These are phyloP conservation scores for Dermolepida albohirtum DNA, from an alignment of 2,888 invertebrate genomes.

Conservation along the genomic window DNA sequence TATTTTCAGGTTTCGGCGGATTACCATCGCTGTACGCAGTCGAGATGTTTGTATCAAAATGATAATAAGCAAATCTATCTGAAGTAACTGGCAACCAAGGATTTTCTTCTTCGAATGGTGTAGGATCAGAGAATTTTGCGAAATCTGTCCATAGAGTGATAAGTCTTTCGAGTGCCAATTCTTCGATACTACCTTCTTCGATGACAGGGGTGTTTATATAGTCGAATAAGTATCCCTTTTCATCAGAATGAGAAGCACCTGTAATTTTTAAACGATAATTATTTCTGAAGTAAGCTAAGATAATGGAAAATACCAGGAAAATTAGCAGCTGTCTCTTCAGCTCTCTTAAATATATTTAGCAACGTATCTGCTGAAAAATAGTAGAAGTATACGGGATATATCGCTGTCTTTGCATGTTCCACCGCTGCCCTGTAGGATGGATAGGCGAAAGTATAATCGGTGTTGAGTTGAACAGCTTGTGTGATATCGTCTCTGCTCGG, in stretches of 20 bases:
- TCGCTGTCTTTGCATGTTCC: conserved; percentile 18
- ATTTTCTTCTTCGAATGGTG: conserved; percentile 41
- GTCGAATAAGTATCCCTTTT: conserved; percentile 29
- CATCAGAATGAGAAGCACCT: conserved; percentile 37
- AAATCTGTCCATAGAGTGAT: conserved; percentile 56
- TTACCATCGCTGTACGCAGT: conserved; percentile 42
- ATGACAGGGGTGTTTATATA: conserved; percentile 20
- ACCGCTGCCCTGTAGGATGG: conserved; percentile 28
- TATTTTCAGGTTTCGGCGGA: conserved; percentile 51
- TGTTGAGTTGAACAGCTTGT: conserved; percentile 17
- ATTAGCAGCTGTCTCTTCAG: not conserved
- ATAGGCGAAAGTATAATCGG: conserved; percentile 13
- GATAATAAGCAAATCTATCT: conserved; percentile 51
- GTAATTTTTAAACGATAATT: not conserved
- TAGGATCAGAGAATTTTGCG: conserved; percentile 53
- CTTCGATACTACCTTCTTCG: conserved; percentile 47
- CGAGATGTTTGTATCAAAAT: conserved; percentile 54
- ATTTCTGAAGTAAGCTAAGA: too few relatives aligned
- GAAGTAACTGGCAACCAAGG: conserved; percentile 53
- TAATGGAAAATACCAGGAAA: conserved; percentile 6
- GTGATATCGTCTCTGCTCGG: conserved; percentile 26
- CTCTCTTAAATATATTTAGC: conserved; percentile 25
- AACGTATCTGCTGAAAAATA: conserved; percentile 31
- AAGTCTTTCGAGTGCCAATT: conserved; percentile 47
- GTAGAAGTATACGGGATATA: conserved; percentile 39